These are phyloP conservation scores for Drosophila murphyi DNA, from an alignment of 1,140 invertebrate species.

Conservation along the genomic window DNA sequence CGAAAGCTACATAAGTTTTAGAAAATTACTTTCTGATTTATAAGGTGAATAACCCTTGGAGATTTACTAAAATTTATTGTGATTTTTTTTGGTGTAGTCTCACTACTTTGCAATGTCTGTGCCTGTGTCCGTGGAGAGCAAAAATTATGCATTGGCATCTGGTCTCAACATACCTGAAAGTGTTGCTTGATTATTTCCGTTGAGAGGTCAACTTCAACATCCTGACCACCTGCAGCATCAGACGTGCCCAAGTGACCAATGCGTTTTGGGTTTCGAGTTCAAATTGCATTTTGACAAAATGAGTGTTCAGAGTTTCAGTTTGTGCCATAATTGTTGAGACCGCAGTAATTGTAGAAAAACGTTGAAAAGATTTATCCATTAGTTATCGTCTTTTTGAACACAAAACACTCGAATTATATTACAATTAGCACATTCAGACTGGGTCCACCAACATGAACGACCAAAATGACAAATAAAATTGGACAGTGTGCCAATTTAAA, in stretches of 20 bases:
- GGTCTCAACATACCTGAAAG: constrained; percentile 79
- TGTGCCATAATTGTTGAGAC: constrained; percentile 28
- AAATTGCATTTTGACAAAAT: constrained; percentile 49
- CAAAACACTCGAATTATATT: constrained; percentile 11
- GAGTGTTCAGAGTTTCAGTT: constrained; percentile 44
- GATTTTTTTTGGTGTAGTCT: no score
- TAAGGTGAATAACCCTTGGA: no score
- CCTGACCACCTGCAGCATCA: constrained; percentile 81
- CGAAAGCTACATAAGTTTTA: no score
- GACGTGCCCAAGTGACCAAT: constrained; percentile 77
- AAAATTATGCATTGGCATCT: constrained; percentile 4
- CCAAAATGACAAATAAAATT: not conserved
- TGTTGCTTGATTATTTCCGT: constrained; percentile 85
- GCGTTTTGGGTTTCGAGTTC: constrained; percentile 22
- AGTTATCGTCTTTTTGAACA: constrained; percentile 58
- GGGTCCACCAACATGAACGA: constrained; percentile 34
- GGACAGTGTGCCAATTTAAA: not conserved
- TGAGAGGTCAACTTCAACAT: constrained; percentile 84
- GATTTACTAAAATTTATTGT: no score
- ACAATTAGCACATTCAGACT: constrained; percentile 17
- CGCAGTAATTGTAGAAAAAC: constrained; percentile 61
- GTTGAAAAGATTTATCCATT: constrained; percentile 65
- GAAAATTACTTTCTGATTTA: no score
- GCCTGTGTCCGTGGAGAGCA: constrained; percentile 1
- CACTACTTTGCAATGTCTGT: constrained; percentile 41